Base-by-base conservation (phyloP, 92 coral and sea anemone genomes). In the Heliopora coerulea region DNA sequence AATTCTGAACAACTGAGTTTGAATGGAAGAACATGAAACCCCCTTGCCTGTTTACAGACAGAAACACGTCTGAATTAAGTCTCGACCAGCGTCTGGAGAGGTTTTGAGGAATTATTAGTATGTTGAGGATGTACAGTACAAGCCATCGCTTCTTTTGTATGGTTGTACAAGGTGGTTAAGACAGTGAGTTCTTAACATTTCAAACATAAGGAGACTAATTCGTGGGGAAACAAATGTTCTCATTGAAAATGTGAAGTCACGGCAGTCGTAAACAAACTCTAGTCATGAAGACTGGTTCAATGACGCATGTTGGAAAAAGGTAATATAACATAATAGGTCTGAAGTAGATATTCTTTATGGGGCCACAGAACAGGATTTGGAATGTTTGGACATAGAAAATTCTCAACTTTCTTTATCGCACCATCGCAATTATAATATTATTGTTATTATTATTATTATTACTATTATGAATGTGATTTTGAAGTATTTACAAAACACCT, bases 401-500 rank as follows among this genome's bases (percentile, higher is more conserved):
- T 29, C 48, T 32, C 24, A 18, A 19, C 54, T 54, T 40, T 28
- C 49, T 52, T 31, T 23, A 70, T 56, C 28, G 11, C 33, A 10
- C 29, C n/a, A 56, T 54, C 49, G 37, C 62, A 52, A 70, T 19
- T 31, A 49, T 8, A 54, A 25, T 34, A 58, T 31, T 50, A 50
- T 14, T 56, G 23, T 56, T 56, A 56, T 32, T 54, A 54, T 70
- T 56, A 52, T 52, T 52, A 70, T 70, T 70, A 70, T 48, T 18
- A 42, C 30, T 32, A 46, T n/a, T 52, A 54, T 52, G 58, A 70
- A 48, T 24, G 57, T 26, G 41, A 52, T 29, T 70, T 26, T 70
- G 63, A 70, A 70, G 77, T 70, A 70, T 70, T 70, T 70, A 70
- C 77, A 70, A 70, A 70, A 56, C 34, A 62, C 48, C 48, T 37